Percentiles rank a stretch among this genome's conserved stretches.
Conservation (phyloP, 2,888 invertebrate species). For the Polyommatus iphigenia region DNA sequence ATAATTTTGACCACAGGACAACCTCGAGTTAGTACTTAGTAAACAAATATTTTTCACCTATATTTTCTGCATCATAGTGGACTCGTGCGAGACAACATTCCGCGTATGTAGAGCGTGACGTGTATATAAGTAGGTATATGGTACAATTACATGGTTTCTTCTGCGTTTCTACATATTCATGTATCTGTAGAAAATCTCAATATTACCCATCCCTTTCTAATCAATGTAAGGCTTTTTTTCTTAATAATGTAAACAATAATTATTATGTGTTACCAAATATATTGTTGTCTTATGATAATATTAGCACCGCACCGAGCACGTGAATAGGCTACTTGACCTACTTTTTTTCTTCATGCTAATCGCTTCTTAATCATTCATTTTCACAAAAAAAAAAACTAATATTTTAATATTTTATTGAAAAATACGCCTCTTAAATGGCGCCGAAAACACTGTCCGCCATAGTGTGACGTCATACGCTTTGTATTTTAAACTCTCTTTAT, state of each 20-base stretch:
- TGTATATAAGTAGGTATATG: not conserved
- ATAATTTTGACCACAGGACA: too few relatives aligned
- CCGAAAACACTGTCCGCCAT: too few relatives aligned
- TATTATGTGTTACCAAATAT: not conserved
- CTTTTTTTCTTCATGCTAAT: too few relatives aligned
- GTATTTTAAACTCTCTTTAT: too few relatives aligned
- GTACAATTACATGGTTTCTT: slow-evolving; percentile 20
- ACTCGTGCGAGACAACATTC: slow-evolving; percentile 35
- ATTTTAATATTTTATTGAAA: too few relatives aligned
- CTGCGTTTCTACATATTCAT: not conserved
- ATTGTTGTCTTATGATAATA: not conserved
- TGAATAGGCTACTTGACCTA: too few relatives aligned
- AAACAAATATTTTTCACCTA: not conserved
- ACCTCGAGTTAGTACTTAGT: not conserved
- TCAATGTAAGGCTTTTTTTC: too few relatives aligned
- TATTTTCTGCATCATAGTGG: not conserved
- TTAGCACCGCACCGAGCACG: too few relatives aligned
- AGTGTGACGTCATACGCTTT: too few relatives aligned
- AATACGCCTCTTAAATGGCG: too few relatives aligned
- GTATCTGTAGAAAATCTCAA: not conserved
- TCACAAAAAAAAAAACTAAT: too few relatives aligned
- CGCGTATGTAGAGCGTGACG: slow-evolving; percentile 33
- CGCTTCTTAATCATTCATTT: too few relatives aligned
- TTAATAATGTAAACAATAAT: not conserved
- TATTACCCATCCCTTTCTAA: not conserved